Evolutionary conservation across 1,140 invertebrate species (phyloP).

Genomic region (Camponotus pennsylvanicus): DNA sequence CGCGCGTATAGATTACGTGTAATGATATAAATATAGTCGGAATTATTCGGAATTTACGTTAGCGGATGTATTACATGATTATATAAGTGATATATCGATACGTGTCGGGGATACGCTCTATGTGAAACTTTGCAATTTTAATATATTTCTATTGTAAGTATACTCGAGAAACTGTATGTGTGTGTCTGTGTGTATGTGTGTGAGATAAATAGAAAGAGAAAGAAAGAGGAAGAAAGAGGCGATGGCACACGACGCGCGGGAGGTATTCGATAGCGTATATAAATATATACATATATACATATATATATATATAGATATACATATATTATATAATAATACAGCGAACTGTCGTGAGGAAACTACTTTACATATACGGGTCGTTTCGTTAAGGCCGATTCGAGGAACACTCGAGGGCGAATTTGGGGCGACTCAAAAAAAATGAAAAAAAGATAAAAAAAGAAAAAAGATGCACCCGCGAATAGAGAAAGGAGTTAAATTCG

Average conservation of each 20-base stretch:
- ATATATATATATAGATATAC: constrained; percentile 51
- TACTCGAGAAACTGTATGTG: constrained; percentile 49
- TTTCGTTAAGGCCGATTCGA: constrained; percentile 26
- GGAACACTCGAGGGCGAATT: constrained; percentile 21
- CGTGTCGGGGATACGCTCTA: constrained; percentile 63
- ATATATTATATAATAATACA: constrained; percentile 61
- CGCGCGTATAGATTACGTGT: constrained; percentile 13
- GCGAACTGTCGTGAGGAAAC: constrained; percentile 34
- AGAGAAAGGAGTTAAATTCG: constrained; percentile 6
- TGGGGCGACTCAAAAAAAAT: not conserved
- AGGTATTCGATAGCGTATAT: constrained; percentile 64
- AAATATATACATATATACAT: constrained; percentile 59
- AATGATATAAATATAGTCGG: constrained; percentile 29
- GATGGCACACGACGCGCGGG: constrained; percentile 35
- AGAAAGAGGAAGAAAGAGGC: not conserved
- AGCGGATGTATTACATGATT: constrained; percentile 65
- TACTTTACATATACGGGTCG: constrained; percentile 41
- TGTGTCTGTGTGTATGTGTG: not conserved
- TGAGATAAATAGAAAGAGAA: not conserved
- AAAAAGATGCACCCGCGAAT: constrained; percentile 5
- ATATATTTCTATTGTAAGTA: constrained; percentile 82
- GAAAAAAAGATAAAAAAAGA: not conserved
- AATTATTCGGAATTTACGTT: constrained; percentile 70
- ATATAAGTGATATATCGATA: constrained; percentile 68
- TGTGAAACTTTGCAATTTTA: constrained; percentile 81